Evolutionary conservation across 2,888 invertebrate species (phyloP).

Genomic region (Lamellibrachia satsuma): DNA sequence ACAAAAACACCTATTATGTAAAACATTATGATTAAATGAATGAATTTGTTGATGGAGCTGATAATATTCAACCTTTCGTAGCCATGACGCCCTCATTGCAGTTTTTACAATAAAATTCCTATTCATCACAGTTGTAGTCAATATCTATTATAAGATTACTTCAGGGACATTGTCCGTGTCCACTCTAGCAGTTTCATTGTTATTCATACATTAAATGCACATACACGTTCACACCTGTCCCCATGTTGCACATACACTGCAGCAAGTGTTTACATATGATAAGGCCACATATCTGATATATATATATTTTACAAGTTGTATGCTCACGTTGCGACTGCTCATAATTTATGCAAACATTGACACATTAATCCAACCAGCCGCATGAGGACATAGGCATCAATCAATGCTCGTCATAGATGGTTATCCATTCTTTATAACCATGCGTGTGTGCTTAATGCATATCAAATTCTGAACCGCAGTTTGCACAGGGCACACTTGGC

Average conservation of each 20-base stretch:
- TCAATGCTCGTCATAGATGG: background rate
- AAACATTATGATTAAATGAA: background rate
- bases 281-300: background rate
- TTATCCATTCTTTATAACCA: constrained; percentile 12
- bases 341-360: constrained; percentile 17
- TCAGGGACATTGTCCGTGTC: background rate
- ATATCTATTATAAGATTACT: background rate
- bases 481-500: background rate
- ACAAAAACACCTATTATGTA: background rate
- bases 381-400: constrained; percentile 17
- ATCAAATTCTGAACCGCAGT: background rate
- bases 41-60: background rate
- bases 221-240: background rate
- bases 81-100: no score
- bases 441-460: background rate
- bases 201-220: background rate
- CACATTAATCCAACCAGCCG: background rate
- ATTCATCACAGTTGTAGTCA: constrained; percentile 8
- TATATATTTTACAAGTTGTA: background rate
- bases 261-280: background rate
- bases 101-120: background rate
- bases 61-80: background rate
- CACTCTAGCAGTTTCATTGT: background rate
- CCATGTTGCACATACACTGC: background rate
- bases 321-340: background rate